Percentiles rank a stretch among this genome's conserved stretches.
phyloP scores from a whole-genome alignment of 1,140 invertebrate genomes.

The Tribolium castaneum region DNA sequence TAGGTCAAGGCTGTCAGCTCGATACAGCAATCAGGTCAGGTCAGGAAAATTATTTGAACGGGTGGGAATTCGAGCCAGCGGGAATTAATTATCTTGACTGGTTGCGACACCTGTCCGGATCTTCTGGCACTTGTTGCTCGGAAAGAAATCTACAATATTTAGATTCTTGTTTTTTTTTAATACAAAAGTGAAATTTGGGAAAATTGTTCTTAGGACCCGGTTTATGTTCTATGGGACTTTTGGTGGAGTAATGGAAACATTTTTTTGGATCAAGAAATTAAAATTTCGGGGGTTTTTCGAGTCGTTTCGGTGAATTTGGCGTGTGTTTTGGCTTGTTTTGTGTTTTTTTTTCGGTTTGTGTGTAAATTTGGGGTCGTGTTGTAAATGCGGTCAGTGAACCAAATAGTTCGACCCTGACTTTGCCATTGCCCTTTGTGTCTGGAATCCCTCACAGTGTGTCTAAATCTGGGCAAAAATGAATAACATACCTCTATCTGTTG shows the following conservation, averaged over 20 bases:
- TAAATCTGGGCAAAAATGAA: constrained; percentile 34
- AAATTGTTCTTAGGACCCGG: neutral
- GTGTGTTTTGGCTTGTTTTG: neutral
- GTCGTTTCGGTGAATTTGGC: neutral
- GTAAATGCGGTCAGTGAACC: constrained; percentile 64
- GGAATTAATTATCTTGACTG: neutral
- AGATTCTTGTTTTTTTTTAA: neutral
- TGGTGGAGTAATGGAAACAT: no score
- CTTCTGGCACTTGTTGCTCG: neutral
- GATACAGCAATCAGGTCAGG: constrained; percentile 12
- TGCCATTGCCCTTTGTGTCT: constrained; percentile 62
- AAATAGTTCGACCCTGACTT: constrained; percentile 64
- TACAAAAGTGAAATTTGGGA: neutral
- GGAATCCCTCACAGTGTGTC: constrained; percentile 18
- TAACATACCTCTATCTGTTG: constrained; percentile 53
- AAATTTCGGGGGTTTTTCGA: no score
- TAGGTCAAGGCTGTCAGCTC: constrained; percentile 23
- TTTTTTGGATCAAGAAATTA: no score
- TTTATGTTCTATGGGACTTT: no score
- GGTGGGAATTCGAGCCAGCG: neutral
- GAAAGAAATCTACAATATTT: neutral
- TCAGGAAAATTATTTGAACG: neutral
- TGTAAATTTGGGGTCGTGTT: neutral
- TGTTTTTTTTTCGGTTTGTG: neutral
- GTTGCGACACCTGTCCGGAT: neutral